Conservation (phyloP, 53 echinoderm and acorn worm species). For the Holothuria scabra region DNA sequence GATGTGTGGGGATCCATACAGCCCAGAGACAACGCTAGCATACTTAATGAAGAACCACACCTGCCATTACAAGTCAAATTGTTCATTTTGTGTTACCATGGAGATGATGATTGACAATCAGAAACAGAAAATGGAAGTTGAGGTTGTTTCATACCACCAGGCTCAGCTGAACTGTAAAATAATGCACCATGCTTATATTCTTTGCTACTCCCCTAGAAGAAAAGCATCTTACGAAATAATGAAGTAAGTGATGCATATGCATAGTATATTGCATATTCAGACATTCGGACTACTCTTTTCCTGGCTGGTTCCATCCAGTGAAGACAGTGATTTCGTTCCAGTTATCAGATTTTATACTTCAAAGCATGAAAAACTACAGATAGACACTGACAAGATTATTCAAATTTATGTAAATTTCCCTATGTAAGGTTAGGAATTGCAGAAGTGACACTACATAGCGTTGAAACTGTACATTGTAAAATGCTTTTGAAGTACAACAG, state of each 20-base stretch:
- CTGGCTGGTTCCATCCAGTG: too few species aligned
- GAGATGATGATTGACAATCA: slow-evolving; percentile 74
- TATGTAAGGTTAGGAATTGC: too few species aligned
- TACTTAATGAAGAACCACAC: slow-evolving; percentile 69
- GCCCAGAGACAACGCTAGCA: slow-evolving; percentile 73
- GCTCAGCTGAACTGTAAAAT: slow-evolving; percentile 61
- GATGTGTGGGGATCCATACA: slow-evolving; percentile 87
- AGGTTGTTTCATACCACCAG: slow-evolving; percentile 84
- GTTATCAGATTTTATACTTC: too few species aligned
- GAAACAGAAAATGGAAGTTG: slow-evolving; percentile 76
- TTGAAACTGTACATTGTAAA: too few species aligned
- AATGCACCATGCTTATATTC: slow-evolving; percentile 85
- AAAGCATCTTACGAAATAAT: slow-evolving; percentile 79
- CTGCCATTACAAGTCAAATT: slow-evolving; percentile 47
- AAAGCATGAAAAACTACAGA: too few species aligned
- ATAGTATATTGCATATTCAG: too few species aligned
- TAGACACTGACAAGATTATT: too few species aligned
- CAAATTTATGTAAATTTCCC: too few species aligned
- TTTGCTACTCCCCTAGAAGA: slow-evolving; percentile 83
- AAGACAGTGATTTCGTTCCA: too few species aligned
- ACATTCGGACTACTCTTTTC: too few species aligned
- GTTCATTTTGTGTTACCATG: slow-evolving; percentile 54
- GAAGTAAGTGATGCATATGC: slow-evolving; percentile 13
- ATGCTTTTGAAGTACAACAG: too few species aligned
- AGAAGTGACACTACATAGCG: too few species aligned